Conservation (phyloP, 2,797 vertebrate genomes). For the Falco concolor region DNA sequence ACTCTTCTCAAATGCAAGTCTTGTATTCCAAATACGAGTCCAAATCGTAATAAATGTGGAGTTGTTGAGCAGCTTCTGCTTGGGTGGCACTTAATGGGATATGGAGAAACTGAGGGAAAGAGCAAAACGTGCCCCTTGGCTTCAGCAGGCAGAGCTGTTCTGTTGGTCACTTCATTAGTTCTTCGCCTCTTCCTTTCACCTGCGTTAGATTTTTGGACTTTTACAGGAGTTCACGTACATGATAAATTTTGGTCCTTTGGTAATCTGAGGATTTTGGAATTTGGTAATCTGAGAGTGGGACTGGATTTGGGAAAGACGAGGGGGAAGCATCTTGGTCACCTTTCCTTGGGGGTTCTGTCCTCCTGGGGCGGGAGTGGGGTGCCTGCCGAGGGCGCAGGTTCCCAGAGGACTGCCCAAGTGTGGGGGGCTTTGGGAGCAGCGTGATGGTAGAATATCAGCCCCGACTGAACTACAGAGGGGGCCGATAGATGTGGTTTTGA, state of each 20-base stretch:
- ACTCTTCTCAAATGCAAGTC: neutral
- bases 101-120: neutral
- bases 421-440: neutral
- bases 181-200: neutral
- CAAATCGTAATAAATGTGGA: fast-evolving
- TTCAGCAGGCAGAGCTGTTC: neutral
- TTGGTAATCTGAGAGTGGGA: neutral
- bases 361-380: neutral
- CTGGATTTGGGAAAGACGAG: neutral
- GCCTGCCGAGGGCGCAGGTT: neutral
- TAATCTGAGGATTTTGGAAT: too few species aligned
- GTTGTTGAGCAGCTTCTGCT: neutral
- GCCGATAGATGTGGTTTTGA: neutral
- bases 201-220: neutral
- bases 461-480: neutral
- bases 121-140: neutral
- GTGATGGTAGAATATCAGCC: fast-evolving
- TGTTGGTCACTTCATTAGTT: neutral
- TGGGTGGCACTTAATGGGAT: neutral
- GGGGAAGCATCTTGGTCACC: neutral
- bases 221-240: neutral
- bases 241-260: neutral
- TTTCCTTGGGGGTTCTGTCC: fast-evolving
- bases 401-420: neutral
- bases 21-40: neutral